Evolutionary conservation across 2,113 vertebrate genomes (phyloP).

Genomic region (Struthio camelus): DNA sequence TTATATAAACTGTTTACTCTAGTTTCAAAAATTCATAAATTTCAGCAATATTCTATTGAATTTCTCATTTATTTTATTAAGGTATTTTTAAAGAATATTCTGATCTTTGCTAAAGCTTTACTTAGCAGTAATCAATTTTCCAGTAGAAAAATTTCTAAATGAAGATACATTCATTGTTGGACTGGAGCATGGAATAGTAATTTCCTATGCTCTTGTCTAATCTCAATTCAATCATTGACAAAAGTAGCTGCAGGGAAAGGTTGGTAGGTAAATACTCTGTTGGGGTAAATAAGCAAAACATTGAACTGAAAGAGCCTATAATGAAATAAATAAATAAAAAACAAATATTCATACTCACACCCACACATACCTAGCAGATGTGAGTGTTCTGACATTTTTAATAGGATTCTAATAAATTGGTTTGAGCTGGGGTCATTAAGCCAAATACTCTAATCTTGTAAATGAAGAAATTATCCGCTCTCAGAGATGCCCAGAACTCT

Average conservation of each 20-base stretch:
- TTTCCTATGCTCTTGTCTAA: not conserved
- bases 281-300: not conserved
- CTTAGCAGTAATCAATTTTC: not conserved
- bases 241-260: not conserved
- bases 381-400: not conserved
- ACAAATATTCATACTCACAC: not conserved
- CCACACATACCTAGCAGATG: not conserved
- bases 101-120: constrained; percentile 22
- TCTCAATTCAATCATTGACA: not conserved
- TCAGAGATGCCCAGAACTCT: not conserved
- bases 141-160: constrained; percentile 21
- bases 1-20: not conserved
- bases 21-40: not conserved
- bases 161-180: not conserved
- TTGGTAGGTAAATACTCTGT: not conserved
- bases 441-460: not conserved
- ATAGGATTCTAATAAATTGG: not conserved
- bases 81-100: not conserved
- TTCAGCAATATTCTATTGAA: constrained; percentile 3
- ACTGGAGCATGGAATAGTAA: not conserved
- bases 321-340: not conserved
- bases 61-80: not conserved
- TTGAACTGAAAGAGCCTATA: not conserved
- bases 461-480: not conserved
- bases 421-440: not conserved